Conservation (phyloP, 2,888 invertebrate genomes). For the Orchesellides sinensis region DNA sequence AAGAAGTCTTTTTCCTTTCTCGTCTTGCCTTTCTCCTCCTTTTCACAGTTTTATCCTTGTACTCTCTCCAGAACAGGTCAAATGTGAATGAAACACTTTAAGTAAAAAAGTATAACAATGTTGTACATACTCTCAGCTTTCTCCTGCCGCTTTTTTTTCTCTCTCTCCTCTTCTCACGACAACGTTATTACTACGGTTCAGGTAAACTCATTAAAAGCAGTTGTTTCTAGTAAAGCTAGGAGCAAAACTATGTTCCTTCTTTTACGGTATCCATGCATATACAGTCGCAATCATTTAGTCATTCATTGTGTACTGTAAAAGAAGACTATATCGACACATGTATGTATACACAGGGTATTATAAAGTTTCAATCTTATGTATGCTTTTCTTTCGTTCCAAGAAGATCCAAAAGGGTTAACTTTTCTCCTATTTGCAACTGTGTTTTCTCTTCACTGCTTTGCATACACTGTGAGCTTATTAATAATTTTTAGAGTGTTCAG, state of each 20-base stretch:
- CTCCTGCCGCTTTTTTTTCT: constrained; percentile 27
- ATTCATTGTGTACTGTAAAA: not conserved
- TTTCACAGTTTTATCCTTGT: constrained; percentile 34
- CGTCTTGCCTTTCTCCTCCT: constrained; percentile 37
- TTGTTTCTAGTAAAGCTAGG: constrained; percentile 7
- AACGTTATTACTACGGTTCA: constrained; percentile 46
- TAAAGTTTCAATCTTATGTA: constrained; percentile 25
- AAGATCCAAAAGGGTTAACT: constrained; percentile 18
- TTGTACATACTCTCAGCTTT: no score
- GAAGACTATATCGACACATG: no score
- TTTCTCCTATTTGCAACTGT: constrained; percentile 23
- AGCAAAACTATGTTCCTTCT: not conserved
- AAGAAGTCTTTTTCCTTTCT: constrained; percentile 63
- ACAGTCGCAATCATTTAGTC: constrained; percentile 8
- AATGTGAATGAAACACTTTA: constrained; percentile 61
- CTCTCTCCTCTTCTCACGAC: constrained; percentile 1
- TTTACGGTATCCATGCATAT: not conserved
- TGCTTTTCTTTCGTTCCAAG: not conserved
- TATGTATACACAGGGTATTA: not conserved
- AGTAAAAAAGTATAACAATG: constrained; percentile 22
- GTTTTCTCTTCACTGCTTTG: constrained; percentile 22
- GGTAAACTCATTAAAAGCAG: constrained; percentile 64
- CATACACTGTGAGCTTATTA: constrained; percentile 29
- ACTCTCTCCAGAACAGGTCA: constrained; percentile 58
- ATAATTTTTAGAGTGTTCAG: constrained; percentile 50